Conservation (phyloP, 2,888 invertebrate species). For the Monopis laevigella region DNA sequence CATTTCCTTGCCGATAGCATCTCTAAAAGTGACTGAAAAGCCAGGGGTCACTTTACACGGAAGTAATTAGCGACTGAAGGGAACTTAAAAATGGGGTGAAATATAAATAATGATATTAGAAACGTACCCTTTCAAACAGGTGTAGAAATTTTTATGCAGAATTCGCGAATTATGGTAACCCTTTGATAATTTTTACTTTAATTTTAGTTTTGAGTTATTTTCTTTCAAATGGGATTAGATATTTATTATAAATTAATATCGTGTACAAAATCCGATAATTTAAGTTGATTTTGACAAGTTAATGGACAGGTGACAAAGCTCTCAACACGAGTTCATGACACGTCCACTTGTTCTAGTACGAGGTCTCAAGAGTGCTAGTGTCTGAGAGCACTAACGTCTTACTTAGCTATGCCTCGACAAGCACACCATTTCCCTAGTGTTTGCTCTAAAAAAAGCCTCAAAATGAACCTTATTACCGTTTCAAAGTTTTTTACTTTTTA, state of each 20-base stretch:
- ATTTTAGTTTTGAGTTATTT: too few species aligned
- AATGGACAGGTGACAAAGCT: conserved; percentile 16
- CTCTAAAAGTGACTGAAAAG: conserved; percentile 62
- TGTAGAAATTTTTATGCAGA: too few species aligned
- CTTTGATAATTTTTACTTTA: too few species aligned
- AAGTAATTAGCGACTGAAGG: conserved; percentile 3
- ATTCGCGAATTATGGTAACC: too few species aligned
- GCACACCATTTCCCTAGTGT: background rate
- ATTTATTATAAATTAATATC: too few species aligned
- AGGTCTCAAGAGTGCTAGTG: conserved; percentile 36
- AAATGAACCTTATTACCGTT: too few species aligned
- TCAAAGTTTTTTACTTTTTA: too few species aligned
- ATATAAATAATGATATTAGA: too few species aligned
- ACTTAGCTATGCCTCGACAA: conserved; percentile 31
- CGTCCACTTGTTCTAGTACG: conserved; percentile 46
- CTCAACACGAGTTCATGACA: conserved; percentile 20
- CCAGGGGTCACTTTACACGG: conserved; percentile 39
- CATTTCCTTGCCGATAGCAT: conserved; percentile 65
- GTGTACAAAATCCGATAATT: background rate
- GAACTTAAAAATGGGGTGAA: too few species aligned
- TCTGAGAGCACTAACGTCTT: conserved; percentile 45
- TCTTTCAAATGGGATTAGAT: too few species aligned
- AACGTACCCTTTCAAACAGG: too few species aligned
- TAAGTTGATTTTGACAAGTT: background rate
- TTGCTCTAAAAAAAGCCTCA: conserved; percentile 12